phyloP scores from a whole-genome alignment of 1,140 invertebrate genomes.

The Cyclargus thomasi region DNA sequence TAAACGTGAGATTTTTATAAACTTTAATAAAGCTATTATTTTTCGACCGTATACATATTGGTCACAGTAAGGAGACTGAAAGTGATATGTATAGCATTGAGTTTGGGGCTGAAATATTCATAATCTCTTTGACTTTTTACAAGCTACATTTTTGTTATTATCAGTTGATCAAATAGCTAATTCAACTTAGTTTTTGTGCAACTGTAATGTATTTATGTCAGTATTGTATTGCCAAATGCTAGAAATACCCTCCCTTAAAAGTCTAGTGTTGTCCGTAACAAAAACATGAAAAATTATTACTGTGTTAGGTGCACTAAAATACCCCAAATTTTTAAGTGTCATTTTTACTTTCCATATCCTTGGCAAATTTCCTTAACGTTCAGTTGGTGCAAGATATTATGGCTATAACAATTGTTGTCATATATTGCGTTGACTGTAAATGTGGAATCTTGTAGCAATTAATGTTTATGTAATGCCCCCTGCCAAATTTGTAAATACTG shows the following conservation, averaged over 20 bases:
- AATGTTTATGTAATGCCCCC: neutral
- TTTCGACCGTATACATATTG: neutral
- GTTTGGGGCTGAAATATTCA: neutral
- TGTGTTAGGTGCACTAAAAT: neutral
- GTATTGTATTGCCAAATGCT: neutral
- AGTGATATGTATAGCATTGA: neutral
- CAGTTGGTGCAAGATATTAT: neutral
- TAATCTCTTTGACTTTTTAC: neutral
- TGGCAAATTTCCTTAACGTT: neutral
- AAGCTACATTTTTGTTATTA: neutral
- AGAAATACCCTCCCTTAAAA: neutral
- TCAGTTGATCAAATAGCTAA: neutral
- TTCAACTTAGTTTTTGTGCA: neutral
- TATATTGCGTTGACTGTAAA: neutral
- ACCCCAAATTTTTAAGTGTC: neutral
- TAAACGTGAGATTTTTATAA: too few relatives aligned
- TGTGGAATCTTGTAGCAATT: neutral
- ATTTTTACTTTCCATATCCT: neutral
- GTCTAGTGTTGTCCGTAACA: neutral
- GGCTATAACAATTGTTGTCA: neutral
- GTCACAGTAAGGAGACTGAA: too few relatives aligned
- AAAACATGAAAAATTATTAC: neutral
- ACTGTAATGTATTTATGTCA: neutral
- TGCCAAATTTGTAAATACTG: conserved; percentile 9
- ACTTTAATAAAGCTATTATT: too few relatives aligned